Base-by-base conservation (phyloP, 1,140 invertebrate genomes). In the Pissodes strobi region DNA sequence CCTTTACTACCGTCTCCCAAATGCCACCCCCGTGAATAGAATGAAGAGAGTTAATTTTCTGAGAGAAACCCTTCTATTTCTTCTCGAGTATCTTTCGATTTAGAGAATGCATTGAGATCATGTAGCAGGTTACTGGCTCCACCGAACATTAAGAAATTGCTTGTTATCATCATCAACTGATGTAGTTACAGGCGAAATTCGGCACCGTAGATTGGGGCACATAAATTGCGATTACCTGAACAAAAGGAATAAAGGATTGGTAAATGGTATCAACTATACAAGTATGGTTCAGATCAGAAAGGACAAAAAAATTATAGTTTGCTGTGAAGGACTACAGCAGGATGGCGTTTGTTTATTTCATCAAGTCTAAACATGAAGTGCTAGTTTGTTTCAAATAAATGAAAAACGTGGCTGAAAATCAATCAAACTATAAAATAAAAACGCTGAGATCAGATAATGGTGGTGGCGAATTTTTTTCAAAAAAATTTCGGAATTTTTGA, bases 151-250 rank as follows among this genome's bases (percentile, higher is more conserved):
- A 21, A 66, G 67, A 22, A 8, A 34, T 4, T 15, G 22, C 23
- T 27, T 23, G 72, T 13, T 27, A n/a, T 74, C 53, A 69, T 38
- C 49, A 66, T 46, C 25, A 37, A n/a, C n/a, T n/a, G n/a, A n/a
- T n/a, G 48, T 39, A 4, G 46, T 55, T 5, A 67, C 64, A 22
- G 55, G 38, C 3, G 23, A 60, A 43, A 51, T 59, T 2, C 71
- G 71, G 73, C 70, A 74, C 58, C 46, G 64, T 9, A 19, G 70
- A 17, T 49, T 75, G 12, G 73, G 69, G 30, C 76, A 77, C 52
- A 58, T 76, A 38, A 75, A 68, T 63, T 71, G 12, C n/a, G 15
- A 51, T 37, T 25, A 62, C 39, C 23, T 69, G 12, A 43, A 53
- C 12, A 48, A 43, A n/a, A 68, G 68, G 68, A n/a, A n/a, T n/a